These are phyloP conservation scores for Cephus rjabovi DNA, from an alignment of 2,888 invertebrate genomes.

Conservation along the genomic window DNA sequence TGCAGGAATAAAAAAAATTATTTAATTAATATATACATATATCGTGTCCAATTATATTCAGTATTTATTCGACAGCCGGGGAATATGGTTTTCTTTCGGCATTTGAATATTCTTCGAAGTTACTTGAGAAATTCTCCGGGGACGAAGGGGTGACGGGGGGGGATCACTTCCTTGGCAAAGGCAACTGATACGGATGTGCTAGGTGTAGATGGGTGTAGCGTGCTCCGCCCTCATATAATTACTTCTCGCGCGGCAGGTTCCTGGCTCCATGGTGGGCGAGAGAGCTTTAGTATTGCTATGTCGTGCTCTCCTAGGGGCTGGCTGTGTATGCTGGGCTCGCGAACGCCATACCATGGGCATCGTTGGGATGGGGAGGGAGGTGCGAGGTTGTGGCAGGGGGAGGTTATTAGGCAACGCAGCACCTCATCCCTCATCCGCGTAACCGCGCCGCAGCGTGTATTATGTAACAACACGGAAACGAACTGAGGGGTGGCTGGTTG, in stretches of 20 bases:
- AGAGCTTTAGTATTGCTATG: constrained; percentile 2
- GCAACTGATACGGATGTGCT: constrained; percentile 34
- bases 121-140: neutral
- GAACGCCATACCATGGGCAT: constrained; percentile 12
- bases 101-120: neutral
- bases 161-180: constrained; percentile 28
- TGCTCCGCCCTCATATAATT: constrained; percentile 60
- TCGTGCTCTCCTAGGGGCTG: neutral
- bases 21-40: neutral
- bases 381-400: constrained; percentile 45
- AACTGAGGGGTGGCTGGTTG: constrained; percentile 51
- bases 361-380: constrained; percentile 31
- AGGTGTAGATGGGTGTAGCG: constrained; percentile 47
- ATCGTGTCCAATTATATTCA: neutral
- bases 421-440: constrained; percentile 65
- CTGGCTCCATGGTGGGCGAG: constrained; percentile 8
- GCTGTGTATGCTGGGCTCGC: neutral
- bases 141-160: neutral
- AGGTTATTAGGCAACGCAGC: constrained; percentile 65
- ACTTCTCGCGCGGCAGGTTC: constrained; percentile 42
- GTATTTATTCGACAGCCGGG: neutral
- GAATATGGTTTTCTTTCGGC: neutral
- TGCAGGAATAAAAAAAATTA: neutral
- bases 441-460: constrained; percentile 65
- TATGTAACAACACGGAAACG: constrained; percentile 66